Conservation (phyloP, 2,888 invertebrate genomes). For the Idaea straminata region DNA sequence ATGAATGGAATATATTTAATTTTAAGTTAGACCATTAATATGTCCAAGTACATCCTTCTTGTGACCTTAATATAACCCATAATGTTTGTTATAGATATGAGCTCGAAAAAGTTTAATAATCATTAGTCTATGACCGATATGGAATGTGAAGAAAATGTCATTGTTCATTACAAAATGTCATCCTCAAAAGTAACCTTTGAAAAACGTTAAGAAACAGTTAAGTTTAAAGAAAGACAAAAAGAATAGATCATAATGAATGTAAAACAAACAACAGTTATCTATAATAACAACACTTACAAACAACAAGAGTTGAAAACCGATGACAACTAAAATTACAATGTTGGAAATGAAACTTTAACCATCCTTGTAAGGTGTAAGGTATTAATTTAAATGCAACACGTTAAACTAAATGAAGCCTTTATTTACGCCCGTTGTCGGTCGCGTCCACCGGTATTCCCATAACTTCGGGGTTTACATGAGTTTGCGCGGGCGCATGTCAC, state of each 20-base stretch:
- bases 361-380: slow-evolving; percentile 22
- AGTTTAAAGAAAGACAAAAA: neutral
- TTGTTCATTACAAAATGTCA: neutral
- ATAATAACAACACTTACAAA: neutral
- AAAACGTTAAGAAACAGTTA: neutral
- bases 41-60: neutral
- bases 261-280: neutral
- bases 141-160: neutral
- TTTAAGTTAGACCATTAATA: neutral
- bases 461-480: slow-evolving; percentile 40
- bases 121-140: neutral
- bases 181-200: neutral
- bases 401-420: slow-evolving; percentile 42
- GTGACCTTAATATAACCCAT: neutral
- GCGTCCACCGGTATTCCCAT: slow-evolving; percentile 34
- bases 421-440: slow-evolving; percentile 38
- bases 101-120: neutral
- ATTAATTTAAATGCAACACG: slow-evolving; percentile 39
- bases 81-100: neutral
- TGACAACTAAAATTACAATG: slow-evolving; percentile 8
- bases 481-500: slow-evolving; percentile 31
- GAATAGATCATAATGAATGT: neutral
- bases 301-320: slow-evolving; percentile 7
- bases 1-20: neutral
- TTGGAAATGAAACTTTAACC: slow-evolving; percentile 16